Conservation (phyloP, 2,888 invertebrate genomes). For the Vesta saturnalis region DNA sequence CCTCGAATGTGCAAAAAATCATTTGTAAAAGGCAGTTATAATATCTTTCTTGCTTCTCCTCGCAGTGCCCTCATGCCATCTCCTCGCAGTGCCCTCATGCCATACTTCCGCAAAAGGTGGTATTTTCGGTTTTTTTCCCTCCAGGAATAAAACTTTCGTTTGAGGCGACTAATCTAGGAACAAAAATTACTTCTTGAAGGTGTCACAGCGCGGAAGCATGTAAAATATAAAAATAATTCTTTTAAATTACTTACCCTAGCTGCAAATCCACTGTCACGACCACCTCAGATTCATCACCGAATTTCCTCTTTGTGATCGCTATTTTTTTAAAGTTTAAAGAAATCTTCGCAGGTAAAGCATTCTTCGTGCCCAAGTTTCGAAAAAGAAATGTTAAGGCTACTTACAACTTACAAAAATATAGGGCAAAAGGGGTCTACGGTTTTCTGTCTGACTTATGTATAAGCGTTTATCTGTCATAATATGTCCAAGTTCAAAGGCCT, state of each 20-base stretch:
- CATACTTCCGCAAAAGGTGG: conserved; percentile 1
- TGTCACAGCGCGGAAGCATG: conserved; percentile 19
- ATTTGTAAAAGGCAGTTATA: background rate
- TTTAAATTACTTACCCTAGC: conserved; percentile 24
- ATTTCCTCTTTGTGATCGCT: background rate
- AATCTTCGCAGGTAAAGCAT: too few species aligned
- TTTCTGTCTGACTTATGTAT: too few species aligned
- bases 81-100: too few species aligned
- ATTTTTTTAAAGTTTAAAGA: background rate
- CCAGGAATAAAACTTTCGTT: background rate
- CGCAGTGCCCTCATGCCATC: conserved; percentile 20
- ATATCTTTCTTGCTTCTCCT: conserved; percentile 23
- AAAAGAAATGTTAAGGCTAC: background rate
- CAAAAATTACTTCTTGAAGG: too few species aligned
- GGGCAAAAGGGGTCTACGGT: too few species aligned
- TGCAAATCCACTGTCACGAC: conserved; percentile 21
- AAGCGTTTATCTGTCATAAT: too few species aligned
- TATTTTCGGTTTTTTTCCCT: background rate
- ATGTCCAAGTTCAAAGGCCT: too few species aligned
- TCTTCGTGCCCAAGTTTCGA: conserved; percentile 7
- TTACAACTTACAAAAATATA: too few species aligned
- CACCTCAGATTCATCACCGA: conserved; percentile 2
- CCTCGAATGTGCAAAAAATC: conserved; percentile 9
- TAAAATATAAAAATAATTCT: conserved; percentile 2
- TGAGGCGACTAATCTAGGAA: background rate